A percentile compares a stretch with the other conserved stretches of the same genome.
Evolutionary conservation across 2,797 vertebrate genomes (phyloP).

Genomic region (Cirrhinus molitorella): DNA sequence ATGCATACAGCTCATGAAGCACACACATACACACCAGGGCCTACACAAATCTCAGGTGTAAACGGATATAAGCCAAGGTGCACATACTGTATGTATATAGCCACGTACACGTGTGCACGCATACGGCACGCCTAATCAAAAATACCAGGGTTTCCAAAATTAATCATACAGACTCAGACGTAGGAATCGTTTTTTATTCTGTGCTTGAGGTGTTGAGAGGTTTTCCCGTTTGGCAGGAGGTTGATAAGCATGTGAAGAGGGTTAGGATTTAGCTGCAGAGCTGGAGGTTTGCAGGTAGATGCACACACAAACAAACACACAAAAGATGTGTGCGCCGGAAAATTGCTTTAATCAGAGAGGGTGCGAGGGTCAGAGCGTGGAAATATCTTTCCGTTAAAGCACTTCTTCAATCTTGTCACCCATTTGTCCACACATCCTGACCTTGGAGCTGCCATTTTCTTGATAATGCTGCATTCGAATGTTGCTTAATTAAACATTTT

Average conservation of each 20-base stretch:
- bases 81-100: neutral
- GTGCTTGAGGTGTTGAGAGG: slow-evolving; percentile 43
- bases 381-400: slow-evolving; percentile 42
- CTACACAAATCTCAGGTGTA: slow-evolving; percentile 31
- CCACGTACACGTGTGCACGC: neutral
- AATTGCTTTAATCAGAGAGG: slow-evolving; percentile 54
- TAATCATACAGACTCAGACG: slow-evolving; percentile 37
- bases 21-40: slow-evolving; percentile 6
- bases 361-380: slow-evolving; percentile 37
- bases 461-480: slow-evolving; percentile 3
- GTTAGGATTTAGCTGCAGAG: slow-evolving; percentile 44
- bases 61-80: slow-evolving; percentile 14
- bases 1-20: neutral
- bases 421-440: slow-evolving; percentile 25
- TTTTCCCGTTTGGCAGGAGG: slow-evolving; percentile 45
- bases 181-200: slow-evolving; percentile 1
- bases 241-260: slow-evolving; percentile 56
- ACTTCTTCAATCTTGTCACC: slow-evolving; percentile 33
- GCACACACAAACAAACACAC: slow-evolving; percentile 51
- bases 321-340: slow-evolving; percentile 38
- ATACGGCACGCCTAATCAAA: slow-evolving; percentile 33
- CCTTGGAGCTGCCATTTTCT: slow-evolving; percentile 11
- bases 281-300: slow-evolving; percentile 10
- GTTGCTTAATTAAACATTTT: neutral
- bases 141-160: slow-evolving; percentile 33